phyloP scores from a whole-genome alignment of 92 coral and sea anemone genomes.

The Paragorgia papillata region DNA sequence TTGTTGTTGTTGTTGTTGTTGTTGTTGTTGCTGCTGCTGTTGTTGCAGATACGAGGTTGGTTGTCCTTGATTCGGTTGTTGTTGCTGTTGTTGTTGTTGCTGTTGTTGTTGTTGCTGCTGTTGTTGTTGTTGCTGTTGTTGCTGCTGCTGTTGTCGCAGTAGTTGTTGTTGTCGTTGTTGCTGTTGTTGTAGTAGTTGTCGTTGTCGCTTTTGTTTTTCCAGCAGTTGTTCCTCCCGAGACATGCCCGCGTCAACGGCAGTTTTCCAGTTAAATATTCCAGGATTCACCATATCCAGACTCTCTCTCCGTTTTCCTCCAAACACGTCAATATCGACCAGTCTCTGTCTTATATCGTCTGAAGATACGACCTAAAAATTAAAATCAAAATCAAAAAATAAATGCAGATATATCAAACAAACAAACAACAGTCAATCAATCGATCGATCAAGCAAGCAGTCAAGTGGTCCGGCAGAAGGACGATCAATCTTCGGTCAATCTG shows the following conservation, averaged over 20 bases:
- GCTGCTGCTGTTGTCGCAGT: constrained; percentile 8
- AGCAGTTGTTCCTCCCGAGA: constrained; percentile 19
- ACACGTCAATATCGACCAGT: constrained; percentile 36
- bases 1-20: constrained; percentile 17
- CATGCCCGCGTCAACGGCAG: background rate
- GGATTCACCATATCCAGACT: constrained; percentile 33
- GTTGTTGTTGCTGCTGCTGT: too few relatives aligned
- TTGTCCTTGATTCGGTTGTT: constrained; percentile 18
- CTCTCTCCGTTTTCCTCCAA: constrained; percentile 37
- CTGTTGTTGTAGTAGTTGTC: background rate
- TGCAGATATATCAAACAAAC: too few relatives aligned
- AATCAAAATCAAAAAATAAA: background rate
- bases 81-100: constrained; percentile 31
- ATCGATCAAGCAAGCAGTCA: too few relatives aligned
- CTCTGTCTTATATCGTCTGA: constrained; percentile 25
- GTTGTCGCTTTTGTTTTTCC: constrained; percentile 5
- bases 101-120: constrained; percentile 20
- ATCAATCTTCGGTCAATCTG: too few relatives aligned
- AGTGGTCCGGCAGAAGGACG: too few relatives aligned
- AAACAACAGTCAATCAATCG: too few relatives aligned
- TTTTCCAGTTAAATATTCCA: constrained; percentile 21
- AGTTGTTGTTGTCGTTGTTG: background rate
- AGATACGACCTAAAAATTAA: constrained; percentile 31
- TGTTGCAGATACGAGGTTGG: too few relatives aligned
- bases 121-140: background rate